phyloP scores from a whole-genome alignment of 2,113 vertebrate species.

The Galeopterus variegatus region DNA sequence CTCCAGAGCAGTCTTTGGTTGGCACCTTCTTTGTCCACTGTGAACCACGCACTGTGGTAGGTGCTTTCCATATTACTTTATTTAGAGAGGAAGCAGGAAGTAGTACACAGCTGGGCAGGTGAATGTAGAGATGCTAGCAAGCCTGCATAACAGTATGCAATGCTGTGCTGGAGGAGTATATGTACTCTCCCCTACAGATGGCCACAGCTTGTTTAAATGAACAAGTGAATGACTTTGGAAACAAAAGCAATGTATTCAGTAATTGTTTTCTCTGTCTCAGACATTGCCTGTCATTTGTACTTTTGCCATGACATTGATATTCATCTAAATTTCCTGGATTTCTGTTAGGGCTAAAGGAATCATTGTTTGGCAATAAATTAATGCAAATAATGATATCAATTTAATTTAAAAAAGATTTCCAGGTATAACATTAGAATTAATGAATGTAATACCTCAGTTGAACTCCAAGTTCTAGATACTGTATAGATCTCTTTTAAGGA shows the following conservation, averaged over 20 bases:
- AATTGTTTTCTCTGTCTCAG: slow-evolving; percentile 48
- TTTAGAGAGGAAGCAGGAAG: slow-evolving; percentile 47
- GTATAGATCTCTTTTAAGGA: slow-evolving; percentile 22
- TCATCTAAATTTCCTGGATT: slow-evolving; percentile 53
- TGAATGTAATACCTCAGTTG: not conserved
- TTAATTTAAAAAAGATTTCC: not conserved
- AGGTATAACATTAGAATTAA: slow-evolving; percentile 39
- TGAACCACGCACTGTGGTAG: not conserved
- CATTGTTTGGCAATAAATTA: slow-evolving; percentile 48
- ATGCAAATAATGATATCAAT: slow-evolving; percentile 35
- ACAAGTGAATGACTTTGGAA: slow-evolving; percentile 42
- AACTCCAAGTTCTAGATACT: slow-evolving; percentile 54
- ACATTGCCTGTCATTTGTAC: not conserved
- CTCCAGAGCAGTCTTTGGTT: not conserved
- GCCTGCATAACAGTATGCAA: not conserved
- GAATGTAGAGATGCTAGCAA: not conserved
- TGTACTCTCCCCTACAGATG: not conserved
- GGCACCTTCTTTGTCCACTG: not conserved
- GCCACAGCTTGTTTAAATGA: slow-evolving; percentile 22
- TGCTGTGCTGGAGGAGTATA: not conserved
- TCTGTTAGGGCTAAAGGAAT: slow-evolving; percentile 47
- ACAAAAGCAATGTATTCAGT: not conserved
- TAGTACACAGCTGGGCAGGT: not conserved
- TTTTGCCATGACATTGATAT: not conserved
- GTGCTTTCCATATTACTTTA: not conserved